A percentile compares a stretch with the other conserved stretches of the same genome.
These are phyloP conservation scores for Acholoe squamosa DNA, from an alignment of 2,888 invertebrate species.

Conservation along the genomic window DNA sequence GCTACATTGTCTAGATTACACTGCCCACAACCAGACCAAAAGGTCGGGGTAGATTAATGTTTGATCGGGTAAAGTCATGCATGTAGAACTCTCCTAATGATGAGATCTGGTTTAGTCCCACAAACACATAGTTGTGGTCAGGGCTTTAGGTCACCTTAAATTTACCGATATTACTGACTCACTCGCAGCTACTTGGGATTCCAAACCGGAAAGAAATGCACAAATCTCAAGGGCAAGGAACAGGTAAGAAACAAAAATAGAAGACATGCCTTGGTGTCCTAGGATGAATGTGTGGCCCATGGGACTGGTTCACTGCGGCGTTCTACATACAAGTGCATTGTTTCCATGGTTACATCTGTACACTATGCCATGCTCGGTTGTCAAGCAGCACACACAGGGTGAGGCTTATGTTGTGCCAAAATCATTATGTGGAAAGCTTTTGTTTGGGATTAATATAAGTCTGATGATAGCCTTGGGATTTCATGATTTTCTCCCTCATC, in stretches of 20 bases:
- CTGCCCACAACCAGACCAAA: no score
- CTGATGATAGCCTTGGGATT: not conserved
- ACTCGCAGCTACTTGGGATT: not conserved
- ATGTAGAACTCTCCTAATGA: no score
- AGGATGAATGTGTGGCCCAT: not conserved
- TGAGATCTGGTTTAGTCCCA: no score
- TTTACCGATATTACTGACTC: not conserved
- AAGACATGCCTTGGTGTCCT: slow-evolving; percentile 37
- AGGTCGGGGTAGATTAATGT: no score
- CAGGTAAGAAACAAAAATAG: not conserved
- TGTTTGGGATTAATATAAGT: not conserved
- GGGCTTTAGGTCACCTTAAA: not conserved
- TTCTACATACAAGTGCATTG: slow-evolving; percentile 6
- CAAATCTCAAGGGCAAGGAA: not conserved
- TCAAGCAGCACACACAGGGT: slow-evolving; percentile 8
- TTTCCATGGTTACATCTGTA: slow-evolving; percentile 30
- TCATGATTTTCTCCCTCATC: not conserved
- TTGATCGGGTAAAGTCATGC: no score
- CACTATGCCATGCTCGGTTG: slow-evolving; percentile 38
- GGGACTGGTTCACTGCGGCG: slow-evolving; percentile 5
- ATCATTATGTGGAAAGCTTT: not conserved
- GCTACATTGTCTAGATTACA: no score
- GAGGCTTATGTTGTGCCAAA: slow-evolving; percentile 14
- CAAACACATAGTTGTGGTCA: no score
- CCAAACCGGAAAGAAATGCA: not conserved